These are phyloP conservation scores for Melanotaenia parkinsoni DNA, from an alignment of 2,797 vertebrate genomes.

Conservation along the genomic window DNA sequence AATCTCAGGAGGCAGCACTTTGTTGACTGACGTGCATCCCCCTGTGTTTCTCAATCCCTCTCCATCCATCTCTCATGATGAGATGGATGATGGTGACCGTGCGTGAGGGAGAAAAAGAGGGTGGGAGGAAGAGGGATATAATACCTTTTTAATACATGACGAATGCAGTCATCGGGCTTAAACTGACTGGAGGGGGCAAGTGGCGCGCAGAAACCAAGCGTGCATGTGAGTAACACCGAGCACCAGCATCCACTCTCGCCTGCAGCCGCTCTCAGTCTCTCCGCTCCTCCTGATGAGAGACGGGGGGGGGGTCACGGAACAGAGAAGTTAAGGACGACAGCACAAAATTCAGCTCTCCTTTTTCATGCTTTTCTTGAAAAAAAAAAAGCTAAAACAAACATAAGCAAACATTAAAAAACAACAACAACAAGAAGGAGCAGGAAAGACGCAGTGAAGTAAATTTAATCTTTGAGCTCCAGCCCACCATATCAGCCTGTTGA, in stretches of 20 bases:
- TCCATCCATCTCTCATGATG: slow-evolving; percentile 65
- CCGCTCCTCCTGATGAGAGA: slow-evolving; percentile 76
- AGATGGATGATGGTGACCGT: slow-evolving; percentile 69
- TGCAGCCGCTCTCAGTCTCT: slow-evolving; percentile 82
- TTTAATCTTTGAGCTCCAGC: slow-evolving; percentile 24
- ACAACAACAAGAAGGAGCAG: slow-evolving; percentile 24
- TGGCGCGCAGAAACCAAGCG: slow-evolving; percentile 42
- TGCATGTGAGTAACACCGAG: slow-evolving; percentile 77
- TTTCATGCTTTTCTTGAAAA: slow-evolving; percentile 13
- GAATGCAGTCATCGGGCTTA: slow-evolving; percentile 86
- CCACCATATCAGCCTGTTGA: slow-evolving; percentile 45
- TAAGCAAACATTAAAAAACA: too few species aligned
- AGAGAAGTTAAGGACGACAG: slow-evolving; percentile 46
- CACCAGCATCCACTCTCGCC: slow-evolving; percentile 75
- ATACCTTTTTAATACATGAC: slow-evolving; percentile 89
- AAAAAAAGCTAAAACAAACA: not conserved
- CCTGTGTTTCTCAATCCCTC: slow-evolving; percentile 56
- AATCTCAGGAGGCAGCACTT: slow-evolving; percentile 62
- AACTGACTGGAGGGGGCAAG: slow-evolving; percentile 72
- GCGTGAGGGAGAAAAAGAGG: slow-evolving; percentile 48
- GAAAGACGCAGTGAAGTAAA: slow-evolving; percentile 29
- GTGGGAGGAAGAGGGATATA: slow-evolving; percentile 60
- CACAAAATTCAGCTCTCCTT: slow-evolving; percentile 36
- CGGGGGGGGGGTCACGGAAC: slow-evolving; percentile 54
- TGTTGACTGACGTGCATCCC: slow-evolving; percentile 45